Evolutionary conservation across 2,113 vertebrate species (phyloP).

Genomic region (Protomyctophum bolini): DNA sequence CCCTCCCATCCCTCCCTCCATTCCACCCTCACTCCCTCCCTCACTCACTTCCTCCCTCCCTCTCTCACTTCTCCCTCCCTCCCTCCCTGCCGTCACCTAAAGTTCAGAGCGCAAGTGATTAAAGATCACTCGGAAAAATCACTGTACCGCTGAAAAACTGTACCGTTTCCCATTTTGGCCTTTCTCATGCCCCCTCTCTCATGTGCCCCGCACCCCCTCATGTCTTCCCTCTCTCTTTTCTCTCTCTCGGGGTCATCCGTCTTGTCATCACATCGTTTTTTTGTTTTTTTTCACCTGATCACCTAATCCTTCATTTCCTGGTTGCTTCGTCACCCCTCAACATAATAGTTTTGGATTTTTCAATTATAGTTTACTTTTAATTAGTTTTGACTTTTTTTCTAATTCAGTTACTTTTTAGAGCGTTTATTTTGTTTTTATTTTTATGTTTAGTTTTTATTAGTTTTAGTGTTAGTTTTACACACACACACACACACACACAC

Average conservation of each 20-base stretch:
- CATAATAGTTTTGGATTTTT: too few species aligned
- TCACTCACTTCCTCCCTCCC: too few species aligned
- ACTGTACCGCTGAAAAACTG: conserved; percentile 4
- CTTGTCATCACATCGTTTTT: not conserved
- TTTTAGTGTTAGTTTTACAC: too few species aligned
- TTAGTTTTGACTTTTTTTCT: too few species aligned
- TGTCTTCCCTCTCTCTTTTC: not conserved
- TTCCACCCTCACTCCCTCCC: too few species aligned
- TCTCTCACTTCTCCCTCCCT: too few species aligned
- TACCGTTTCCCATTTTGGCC: conserved; percentile 7
- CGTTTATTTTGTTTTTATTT: too few species aligned
- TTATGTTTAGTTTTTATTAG: too few species aligned
- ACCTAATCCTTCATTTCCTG: not conserved
- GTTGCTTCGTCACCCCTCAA: not conserved
- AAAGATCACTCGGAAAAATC: not conserved
- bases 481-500: too few species aligned
- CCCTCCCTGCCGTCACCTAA: not conserved
- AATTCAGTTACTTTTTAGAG: too few species aligned
- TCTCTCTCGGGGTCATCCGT: conserved; percentile 9
- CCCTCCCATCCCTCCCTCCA: not conserved
- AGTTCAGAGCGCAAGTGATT: conserved; percentile 25
- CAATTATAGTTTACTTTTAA: too few species aligned
- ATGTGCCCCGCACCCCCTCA: not conserved
- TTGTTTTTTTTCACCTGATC: too few species aligned
- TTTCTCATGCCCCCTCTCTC: conserved; percentile 15